phyloP scores from a whole-genome alignment of 1,140 invertebrate species.

The Neocloeon triangulifer region DNA sequence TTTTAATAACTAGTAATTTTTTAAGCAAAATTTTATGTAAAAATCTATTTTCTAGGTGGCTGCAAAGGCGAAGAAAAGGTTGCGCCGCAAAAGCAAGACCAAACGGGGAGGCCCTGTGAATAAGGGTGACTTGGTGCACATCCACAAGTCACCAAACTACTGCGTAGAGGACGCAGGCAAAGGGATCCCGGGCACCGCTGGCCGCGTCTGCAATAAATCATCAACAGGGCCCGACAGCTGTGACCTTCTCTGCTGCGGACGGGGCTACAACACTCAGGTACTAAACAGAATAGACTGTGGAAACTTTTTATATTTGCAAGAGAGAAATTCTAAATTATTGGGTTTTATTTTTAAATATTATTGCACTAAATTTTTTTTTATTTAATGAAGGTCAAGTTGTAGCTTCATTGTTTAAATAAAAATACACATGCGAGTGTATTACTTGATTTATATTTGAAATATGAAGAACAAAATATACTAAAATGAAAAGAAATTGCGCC shows the following conservation, averaged over 20 bases:
- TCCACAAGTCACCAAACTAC: constrained; percentile 38
- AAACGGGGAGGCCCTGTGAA: constrained; percentile 14
- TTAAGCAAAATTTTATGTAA: no score
- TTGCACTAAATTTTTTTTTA: no score
- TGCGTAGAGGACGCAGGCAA: constrained; percentile 28
- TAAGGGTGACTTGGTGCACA: constrained; percentile 31
- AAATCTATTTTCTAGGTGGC: constrained; percentile 13
- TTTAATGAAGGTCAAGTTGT: no score
- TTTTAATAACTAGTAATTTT: no score
- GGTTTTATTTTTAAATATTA: no score
- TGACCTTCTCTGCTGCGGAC: constrained; percentile 35
- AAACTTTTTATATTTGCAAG: no score
- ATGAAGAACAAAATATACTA: no score
- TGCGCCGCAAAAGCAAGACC: constrained; percentile 14
- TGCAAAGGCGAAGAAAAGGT: constrained; percentile 13
- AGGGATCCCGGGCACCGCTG: constrained; percentile 33
- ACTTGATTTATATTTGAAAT: no score
- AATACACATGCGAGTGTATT: no score
- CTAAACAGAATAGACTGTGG: not conserved
- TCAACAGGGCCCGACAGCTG: constrained; percentile 31
- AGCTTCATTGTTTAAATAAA: no score
- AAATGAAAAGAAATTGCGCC: no score
- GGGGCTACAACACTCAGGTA: constrained; percentile 34
- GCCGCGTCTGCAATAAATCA: constrained; percentile 33
- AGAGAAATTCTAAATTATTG: no score